These are phyloP conservation scores for Panagrolaimus sp. DNA, from an alignment of 1,140 invertebrate genomes.

Conservation along the genomic window DNA sequence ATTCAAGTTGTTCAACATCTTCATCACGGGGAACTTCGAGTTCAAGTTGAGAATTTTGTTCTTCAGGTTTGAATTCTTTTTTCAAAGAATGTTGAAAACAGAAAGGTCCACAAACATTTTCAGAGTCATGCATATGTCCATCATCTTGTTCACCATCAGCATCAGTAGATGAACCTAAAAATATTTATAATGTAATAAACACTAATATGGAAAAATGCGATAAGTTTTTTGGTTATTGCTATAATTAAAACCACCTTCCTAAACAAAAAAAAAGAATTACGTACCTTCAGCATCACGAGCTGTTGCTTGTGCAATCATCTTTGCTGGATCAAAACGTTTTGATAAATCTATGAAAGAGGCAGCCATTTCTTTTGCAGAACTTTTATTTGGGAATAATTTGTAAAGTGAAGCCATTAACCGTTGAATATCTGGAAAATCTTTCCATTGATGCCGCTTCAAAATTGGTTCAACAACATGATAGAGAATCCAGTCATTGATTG, in stretches of 20 bases:
- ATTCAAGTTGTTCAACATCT: background rate
- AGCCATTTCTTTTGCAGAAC: constrained; percentile 26
- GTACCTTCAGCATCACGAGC: background rate
- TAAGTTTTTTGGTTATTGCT: no score
- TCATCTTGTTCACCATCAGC: background rate
- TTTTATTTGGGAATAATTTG: constrained; percentile 43
- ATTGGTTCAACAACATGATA: constrained; percentile 35
- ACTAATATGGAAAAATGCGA: no score
- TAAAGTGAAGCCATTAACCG: constrained; percentile 20
- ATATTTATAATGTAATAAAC: background rate
- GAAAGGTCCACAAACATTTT: background rate
- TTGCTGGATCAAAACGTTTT: constrained; percentile 39
- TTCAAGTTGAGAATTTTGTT: background rate
- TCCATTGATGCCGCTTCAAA: background rate
- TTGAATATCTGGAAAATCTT: background rate
- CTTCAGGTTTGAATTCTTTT: background rate
- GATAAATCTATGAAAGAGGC: constrained; percentile 40
- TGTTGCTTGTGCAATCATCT: background rate
- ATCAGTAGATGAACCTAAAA: background rate
- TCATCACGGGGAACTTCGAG: no score
- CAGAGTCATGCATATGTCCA: no score
- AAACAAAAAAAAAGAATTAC: no score
- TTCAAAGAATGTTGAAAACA: background rate
- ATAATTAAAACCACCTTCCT: no score
- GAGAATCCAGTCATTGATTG: constrained; percentile 46